Conservation (phyloP, 2,113 vertebrate genomes). For the Hippocampus barbouri region DNA sequence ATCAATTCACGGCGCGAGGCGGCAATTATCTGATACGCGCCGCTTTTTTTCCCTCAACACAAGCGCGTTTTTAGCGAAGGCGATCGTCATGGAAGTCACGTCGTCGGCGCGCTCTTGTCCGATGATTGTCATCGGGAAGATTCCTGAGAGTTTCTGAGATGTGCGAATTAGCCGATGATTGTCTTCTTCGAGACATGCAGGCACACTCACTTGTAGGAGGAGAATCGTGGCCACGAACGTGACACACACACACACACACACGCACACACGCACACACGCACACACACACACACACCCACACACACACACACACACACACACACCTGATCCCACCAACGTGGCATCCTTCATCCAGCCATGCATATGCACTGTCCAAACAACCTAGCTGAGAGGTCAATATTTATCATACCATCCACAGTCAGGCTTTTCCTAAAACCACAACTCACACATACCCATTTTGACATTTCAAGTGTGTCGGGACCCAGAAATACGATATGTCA, state of each 20-base stretch:
- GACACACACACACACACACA: too few species aligned
- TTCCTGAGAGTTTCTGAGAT: background rate
- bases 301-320: too few species aligned
- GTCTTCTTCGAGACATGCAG: background rate
- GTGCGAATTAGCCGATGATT: background rate
- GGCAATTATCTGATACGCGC: slow-evolving; percentile 55
- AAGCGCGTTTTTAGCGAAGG: slow-evolving; percentile 19
- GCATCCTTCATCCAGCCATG: background rate
- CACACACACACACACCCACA: too few species aligned
- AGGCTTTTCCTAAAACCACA: too few species aligned
- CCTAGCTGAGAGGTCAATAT: too few species aligned
- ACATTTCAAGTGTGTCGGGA: too few species aligned
- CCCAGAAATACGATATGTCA: too few species aligned
- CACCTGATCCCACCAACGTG: background rate
- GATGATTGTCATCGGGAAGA: slow-evolving; percentile 14
- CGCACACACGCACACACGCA: too few species aligned
- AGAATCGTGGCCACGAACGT: too few species aligned
- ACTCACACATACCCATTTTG: too few species aligned
- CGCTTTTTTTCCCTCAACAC: slow-evolving; percentile 34
- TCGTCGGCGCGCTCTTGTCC: slow-evolving; percentile 1
- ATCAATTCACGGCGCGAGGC: slow-evolving; percentile 31
- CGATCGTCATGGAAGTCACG: slow-evolving; percentile 36
- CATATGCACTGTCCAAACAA: background rate
- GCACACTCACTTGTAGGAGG: too few species aligned
- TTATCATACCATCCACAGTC: too few species aligned